phyloP scores from a whole-genome alignment of 2,113 vertebrate species.

The Zosterops hypoxanthus region DNA sequence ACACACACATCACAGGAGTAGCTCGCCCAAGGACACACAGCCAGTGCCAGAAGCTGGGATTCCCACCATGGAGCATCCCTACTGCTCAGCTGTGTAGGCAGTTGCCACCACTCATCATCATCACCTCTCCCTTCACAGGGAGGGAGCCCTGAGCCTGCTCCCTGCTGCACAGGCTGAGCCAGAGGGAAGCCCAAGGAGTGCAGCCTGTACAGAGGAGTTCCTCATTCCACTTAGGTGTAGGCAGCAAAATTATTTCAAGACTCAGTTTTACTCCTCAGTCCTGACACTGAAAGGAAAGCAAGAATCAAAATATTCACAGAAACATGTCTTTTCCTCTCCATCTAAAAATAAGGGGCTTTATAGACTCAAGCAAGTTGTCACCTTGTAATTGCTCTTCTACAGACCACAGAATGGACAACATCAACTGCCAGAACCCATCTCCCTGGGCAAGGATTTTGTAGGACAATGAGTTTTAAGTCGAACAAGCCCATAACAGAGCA shows the following conservation, averaged over 20 bases:
- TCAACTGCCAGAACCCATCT: background rate
- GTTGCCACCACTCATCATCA: background rate
- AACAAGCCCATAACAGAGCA: background rate
- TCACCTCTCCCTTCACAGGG: background rate
- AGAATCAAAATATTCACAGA: background rate
- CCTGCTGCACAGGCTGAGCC: background rate
- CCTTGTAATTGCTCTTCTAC: background rate
- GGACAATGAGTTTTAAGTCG: background rate
- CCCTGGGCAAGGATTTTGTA: background rate
- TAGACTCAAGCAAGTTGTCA: background rate
- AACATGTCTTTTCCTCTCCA: background rate
- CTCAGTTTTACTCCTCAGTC: background rate
- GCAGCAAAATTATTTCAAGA: background rate
- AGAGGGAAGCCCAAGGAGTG: background rate
- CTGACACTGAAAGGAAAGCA: background rate
- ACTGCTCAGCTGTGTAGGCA: background rate
- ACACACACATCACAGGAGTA: background rate
- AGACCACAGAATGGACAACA: background rate
- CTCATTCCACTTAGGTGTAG: background rate
- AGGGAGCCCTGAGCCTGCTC: background rate
- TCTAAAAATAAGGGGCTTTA: background rate
- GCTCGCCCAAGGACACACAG: background rate
- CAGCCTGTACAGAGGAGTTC: background rate
- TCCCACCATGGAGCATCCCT: background rate
- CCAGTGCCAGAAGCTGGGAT: slow-evolving; percentile 9